Base-by-base conservation (phyloP, 2,113 vertebrate species). In the Heliornis fulica region DNA sequence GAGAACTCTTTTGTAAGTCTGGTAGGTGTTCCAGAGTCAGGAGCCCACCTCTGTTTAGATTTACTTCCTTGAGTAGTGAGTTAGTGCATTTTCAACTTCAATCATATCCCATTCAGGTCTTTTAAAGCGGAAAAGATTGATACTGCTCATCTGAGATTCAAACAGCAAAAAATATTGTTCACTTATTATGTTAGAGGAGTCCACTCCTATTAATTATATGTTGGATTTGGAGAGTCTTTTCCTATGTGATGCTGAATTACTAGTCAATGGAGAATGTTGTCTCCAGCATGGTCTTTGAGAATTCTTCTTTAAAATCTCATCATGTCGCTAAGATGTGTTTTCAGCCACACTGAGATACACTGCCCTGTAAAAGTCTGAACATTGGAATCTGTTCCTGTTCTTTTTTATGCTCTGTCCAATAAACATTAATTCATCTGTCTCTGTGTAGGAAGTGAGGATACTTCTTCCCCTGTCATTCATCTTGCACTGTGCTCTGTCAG, bases 371-470 rank as follows among this genome's bases (percentile, higher is more conserved):
- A 80, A 64, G 41, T 54, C 80, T 84, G 86, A 75, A n/a, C 14
- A 10, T n/a, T 94, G 76, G 43, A 84, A 82, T 93, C 45, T 15
- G 9, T 83, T 88, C 38, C 61, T 77, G 23, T 65, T 81, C 15
- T 60, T 63, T 94, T 86, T 82, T 64, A 51, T 75, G 78, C 34
- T 77, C 70, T 80, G 36, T 72, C 75, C 86, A 89, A 76, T 80
- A 56, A 85, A 72, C 22, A 64, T 51, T 26, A 82, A 71, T 75
- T 94, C 63, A 84, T 72, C 79, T 94, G 64, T 70, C 79, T 43
- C 10, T 69, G 54, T 57, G 92, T 94, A 79, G 90, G 80, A 91
- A 87, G 83, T 92, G 70, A 92, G 59, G 83, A 36, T 83, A 32
- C 48, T 90, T 92, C 41, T 87, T 91, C 38, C 77, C 60, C 45